Evolutionary conservation across 2,113 vertebrate species (phyloP).

Genomic region (Cnemophilus loriae): DNA sequence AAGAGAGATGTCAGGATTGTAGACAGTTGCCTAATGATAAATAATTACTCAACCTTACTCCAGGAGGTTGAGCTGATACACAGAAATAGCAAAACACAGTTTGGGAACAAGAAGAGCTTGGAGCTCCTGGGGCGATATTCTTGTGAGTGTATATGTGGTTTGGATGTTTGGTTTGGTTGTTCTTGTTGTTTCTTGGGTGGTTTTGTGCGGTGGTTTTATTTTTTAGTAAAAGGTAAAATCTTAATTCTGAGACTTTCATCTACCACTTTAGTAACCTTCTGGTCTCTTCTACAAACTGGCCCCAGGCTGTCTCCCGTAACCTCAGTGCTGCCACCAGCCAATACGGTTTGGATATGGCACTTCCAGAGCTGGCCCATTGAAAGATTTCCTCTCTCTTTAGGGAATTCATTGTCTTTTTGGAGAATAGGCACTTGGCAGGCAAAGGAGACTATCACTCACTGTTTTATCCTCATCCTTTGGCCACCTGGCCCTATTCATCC

Average conservation of each 20-base stretch:
- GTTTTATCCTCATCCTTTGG: neutral
- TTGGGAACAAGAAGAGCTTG: neutral
- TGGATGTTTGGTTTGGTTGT: neutral
- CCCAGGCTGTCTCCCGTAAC: neutral
- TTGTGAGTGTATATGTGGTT: neutral
- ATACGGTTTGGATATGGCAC: neutral
- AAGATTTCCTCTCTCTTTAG: neutral
- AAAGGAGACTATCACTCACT: neutral
- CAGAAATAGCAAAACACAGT: neutral
- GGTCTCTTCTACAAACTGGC: neutral
- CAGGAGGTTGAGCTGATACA: neutral
- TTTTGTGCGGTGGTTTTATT: neutral
- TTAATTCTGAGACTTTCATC: neutral
- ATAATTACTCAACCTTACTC: neutral
- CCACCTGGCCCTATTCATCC: neutral
- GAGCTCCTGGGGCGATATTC: neutral
- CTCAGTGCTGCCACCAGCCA: neutral
- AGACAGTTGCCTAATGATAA: neutral
- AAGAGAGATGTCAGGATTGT: neutral
- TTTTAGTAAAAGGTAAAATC: neutral
- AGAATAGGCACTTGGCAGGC: neutral
- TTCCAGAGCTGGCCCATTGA: neutral
- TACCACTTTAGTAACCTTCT: neutral
- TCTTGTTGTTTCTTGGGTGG: neutral
- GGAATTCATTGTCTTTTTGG: neutral